These are phyloP conservation scores for Phrynocephalus vlangalii DNA, from an alignment of 2,797 vertebrate genomes.

Conservation along the genomic window DNA sequence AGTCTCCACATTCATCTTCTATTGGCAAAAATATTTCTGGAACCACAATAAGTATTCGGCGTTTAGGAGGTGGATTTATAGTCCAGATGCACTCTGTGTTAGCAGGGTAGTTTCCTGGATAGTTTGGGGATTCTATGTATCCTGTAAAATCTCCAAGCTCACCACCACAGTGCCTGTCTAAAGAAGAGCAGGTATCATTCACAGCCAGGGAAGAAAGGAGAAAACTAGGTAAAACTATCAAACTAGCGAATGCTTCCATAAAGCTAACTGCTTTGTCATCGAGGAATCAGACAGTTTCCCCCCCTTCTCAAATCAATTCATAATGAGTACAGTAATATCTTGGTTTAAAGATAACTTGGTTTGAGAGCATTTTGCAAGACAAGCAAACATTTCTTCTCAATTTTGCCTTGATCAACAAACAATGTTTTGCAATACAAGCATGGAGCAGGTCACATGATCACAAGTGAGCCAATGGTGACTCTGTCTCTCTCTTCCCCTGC, in stretches of 20 bases:
- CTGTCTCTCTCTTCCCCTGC: too few species aligned
- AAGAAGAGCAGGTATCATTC: constrained; percentile 31
- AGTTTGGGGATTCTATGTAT: constrained; percentile 97
- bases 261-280: neutral
- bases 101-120: constrained; percentile 96
- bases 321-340: neutral
- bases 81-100: constrained; percentile 96
- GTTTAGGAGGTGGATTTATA: constrained; percentile 94
- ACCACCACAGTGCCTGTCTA: constrained; percentile 94
- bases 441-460: too few species aligned
- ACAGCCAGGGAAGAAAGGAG: neutral
- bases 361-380: too few species aligned
- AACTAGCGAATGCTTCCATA: neutral
- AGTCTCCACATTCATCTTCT: constrained; percentile 98
- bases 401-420: too few species aligned
- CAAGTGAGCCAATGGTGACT: too few species aligned
- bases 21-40: constrained; percentile 97
- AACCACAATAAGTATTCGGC: constrained; percentile 95
- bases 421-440: too few species aligned
- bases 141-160: constrained; percentile 95
- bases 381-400: too few species aligned
- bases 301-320: neutral
- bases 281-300: neutral
- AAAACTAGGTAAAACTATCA: neutral
- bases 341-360: too few species aligned